Percentiles rank a stretch among this genome's conserved stretches.
phyloP scores from a whole-genome alignment of 2,888 invertebrate species.

The Cantharis rufa region DNA sequence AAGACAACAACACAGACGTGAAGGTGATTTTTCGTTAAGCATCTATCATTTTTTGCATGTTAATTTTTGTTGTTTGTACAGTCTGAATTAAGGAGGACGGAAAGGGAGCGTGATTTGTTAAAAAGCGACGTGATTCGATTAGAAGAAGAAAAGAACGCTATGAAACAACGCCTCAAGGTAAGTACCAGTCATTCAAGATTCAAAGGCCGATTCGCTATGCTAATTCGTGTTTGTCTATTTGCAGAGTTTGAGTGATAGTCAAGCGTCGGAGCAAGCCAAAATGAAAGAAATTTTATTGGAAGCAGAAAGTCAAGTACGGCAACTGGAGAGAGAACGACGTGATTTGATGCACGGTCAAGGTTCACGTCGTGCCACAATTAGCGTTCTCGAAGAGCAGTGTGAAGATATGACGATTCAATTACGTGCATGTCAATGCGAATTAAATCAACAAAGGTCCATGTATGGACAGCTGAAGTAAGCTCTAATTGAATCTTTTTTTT shows the following conservation, averaged over 20 bases:
- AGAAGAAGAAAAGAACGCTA: constrained; percentile 63
- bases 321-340: constrained; percentile 61
- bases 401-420: constrained; percentile 60
- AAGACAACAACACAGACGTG: constrained; percentile 39
- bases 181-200: neutral
- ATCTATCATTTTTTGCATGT: neutral
- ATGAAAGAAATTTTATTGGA: constrained; percentile 58
- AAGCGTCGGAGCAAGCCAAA: constrained; percentile 57
- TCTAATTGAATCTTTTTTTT: neutral
- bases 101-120: constrained; percentile 62
- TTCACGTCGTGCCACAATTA: constrained; percentile 58
- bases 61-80: constrained; percentile 36
- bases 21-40: constrained; percentile 36
- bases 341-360: constrained; percentile 60
- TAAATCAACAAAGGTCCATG: constrained; percentile 59
- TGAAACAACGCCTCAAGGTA: constrained; percentile 63
- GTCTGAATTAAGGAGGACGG: constrained; percentile 53
- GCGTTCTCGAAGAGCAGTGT: constrained; percentile 61
- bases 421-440: constrained; percentile 58
- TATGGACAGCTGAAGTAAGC: constrained; percentile 65
- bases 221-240: constrained; percentile 12
- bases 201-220: neutral
- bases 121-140: constrained; percentile 61
- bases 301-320: constrained; percentile 57
- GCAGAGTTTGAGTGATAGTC: constrained; percentile 52